These are phyloP conservation scores for Drepana falcataria DNA, from an alignment of 2,888 invertebrate genomes.

Conservation along the genomic window DNA sequence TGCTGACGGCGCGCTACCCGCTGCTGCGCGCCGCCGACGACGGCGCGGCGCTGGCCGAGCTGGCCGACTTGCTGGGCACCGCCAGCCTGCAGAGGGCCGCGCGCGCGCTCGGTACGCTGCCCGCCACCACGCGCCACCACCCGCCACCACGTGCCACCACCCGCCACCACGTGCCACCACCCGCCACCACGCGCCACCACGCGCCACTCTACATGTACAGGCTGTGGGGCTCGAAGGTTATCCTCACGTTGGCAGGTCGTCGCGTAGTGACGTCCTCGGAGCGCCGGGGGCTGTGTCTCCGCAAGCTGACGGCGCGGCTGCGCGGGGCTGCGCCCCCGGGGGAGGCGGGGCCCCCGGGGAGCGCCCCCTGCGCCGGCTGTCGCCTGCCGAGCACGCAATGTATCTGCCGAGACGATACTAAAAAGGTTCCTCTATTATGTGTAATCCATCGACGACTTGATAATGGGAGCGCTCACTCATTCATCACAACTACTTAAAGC, in stretches of 20 bases:
- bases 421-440: constrained; percentile 19
- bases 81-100: constrained; percentile 83
- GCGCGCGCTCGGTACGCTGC: constrained; percentile 76
- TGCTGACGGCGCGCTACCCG: constrained; percentile 88
- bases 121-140: background rate
- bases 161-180: no score
- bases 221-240: background rate
- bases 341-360: constrained; percentile 7
- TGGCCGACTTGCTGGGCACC: constrained; percentile 88
- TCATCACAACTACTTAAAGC: no score
- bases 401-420: constrained; percentile 39
- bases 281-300: constrained; percentile 52
- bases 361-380: constrained; percentile 15
- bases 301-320: constrained; percentile 45
- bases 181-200: no score
- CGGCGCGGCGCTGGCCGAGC: constrained; percentile 87
- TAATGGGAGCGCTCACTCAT: no score
- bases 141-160: no score
- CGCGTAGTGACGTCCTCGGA: constrained; percentile 38
- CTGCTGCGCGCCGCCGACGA: constrained; percentile 89
- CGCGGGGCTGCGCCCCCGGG: constrained; percentile 18
- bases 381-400: constrained; percentile 25
- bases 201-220: background rate
- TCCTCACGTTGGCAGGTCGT: constrained; percentile 29
- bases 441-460: no score